Conservation (phyloP, 2,888 invertebrate genomes). For the Stomorhina lunata region DNA sequence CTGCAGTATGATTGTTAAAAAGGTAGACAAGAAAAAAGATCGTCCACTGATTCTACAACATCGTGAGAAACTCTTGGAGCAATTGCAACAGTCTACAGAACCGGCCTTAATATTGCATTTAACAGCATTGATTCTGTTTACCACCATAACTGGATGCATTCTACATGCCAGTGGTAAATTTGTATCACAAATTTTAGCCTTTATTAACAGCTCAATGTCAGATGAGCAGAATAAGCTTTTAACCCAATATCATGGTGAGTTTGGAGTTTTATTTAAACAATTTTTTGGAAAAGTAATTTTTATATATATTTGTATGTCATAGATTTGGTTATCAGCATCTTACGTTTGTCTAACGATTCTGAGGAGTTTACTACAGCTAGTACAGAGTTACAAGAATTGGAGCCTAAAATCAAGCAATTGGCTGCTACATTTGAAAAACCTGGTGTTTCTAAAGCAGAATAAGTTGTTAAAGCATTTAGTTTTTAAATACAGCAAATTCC, state of each 20-base stretch:
- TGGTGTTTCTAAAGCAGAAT: conserved; percentile 75
- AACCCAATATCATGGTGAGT: conserved; percentile 88
- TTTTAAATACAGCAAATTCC: too few species aligned
- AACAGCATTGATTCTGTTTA: conserved; percentile 88
- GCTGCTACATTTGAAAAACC: conserved; percentile 74
- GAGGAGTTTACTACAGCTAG: conserved; percentile 81
- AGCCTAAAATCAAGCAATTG: conserved; percentile 72
- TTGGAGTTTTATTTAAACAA: background rate
- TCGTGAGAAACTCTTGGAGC: conserved; percentile 89
- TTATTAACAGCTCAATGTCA: conserved; percentile 86
- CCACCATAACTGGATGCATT: conserved; percentile 89
- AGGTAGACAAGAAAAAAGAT: conserved; percentile 94
- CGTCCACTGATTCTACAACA: conserved; percentile 88
- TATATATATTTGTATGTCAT: conserved; percentile 67
- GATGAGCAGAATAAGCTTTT: conserved; percentile 84
- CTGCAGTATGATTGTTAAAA: conserved; percentile 90
- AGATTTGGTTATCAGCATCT: conserved; percentile 85
- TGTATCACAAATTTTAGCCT: conserved; percentile 89
- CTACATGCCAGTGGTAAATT: conserved; percentile 96
- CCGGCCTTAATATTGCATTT: conserved; percentile 90
- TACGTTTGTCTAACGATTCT: conserved; percentile 81
- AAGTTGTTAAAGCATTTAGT: conserved; percentile 38
- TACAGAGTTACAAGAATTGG: conserved; percentile 75
- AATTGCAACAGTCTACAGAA: conserved; percentile 87
- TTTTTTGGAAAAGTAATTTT: background rate